These are phyloP conservation scores for Pelodiscus sinensis DNA, from an alignment of 2,113 vertebrate species.

Conservation along the genomic window DNA sequence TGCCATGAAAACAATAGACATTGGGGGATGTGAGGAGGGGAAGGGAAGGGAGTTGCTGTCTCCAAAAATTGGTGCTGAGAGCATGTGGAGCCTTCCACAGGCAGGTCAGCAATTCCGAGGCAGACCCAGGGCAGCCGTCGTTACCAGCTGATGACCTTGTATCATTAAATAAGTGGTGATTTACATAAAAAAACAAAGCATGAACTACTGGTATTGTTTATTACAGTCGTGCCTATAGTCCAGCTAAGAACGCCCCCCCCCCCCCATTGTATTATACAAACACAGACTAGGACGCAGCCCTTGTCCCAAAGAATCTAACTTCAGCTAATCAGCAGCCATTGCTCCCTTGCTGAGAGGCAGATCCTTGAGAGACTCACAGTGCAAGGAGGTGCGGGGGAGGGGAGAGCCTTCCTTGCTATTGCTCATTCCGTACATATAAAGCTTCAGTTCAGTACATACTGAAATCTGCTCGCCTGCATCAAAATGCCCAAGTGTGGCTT, in stretches of 20 bases:
- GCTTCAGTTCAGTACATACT: neutral
- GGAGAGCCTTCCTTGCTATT: neutral
- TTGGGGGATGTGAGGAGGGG: neutral
- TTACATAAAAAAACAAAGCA: neutral
- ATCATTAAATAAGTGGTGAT: neutral
- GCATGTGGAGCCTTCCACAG: neutral
- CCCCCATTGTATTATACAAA: neutral
- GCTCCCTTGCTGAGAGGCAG: fast-evolving
- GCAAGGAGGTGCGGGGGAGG: neutral
- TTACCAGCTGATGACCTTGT: neutral
- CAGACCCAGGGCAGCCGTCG: neutral
- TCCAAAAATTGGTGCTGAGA: neutral
- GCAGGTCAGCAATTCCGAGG: neutral
- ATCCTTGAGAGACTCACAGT: neutral
- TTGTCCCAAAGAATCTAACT: neutral
- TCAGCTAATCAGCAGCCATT: neutral
- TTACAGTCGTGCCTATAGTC: neutral
- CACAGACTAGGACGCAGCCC: neutral
- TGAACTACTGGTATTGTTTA: fast-evolving
- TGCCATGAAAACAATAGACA: neutral
- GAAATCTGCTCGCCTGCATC: neutral
- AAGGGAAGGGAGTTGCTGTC: neutral
- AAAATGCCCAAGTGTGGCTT: neutral
- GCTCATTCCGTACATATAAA: neutral
- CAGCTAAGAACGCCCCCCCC: neutral